These are phyloP conservation scores for Hyles lineata DNA, from an alignment of 2,888 invertebrate species.

Conservation along the genomic window DNA sequence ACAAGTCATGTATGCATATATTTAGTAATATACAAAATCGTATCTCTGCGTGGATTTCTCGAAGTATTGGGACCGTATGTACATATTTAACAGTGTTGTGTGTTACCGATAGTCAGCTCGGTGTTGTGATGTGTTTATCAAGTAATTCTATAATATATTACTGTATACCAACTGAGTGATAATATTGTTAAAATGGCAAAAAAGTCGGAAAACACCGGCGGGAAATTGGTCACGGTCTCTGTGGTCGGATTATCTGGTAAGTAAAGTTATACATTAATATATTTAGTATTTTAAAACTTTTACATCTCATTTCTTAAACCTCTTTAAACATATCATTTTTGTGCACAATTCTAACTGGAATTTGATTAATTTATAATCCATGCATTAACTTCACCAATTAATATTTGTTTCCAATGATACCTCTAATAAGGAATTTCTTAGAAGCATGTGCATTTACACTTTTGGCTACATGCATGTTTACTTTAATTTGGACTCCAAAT, in stretches of 20 bases:
- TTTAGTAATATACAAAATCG: slow-evolving; percentile 10
- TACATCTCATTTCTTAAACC: too few species aligned
- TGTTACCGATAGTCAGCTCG: slow-evolving; percentile 49
- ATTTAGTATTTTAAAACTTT: neutral
- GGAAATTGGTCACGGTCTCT: slow-evolving; percentile 92
- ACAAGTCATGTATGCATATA: neutral
- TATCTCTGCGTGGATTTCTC: slow-evolving; percentile 7
- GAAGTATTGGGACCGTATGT: slow-evolving; percentile 38
- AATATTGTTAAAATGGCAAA: slow-evolving; percentile 86
- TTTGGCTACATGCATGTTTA: too few species aligned
- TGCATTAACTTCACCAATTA: too few species aligned
- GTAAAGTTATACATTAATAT: slow-evolving; percentile 36
- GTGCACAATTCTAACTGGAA: neutral
- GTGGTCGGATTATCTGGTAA: slow-evolving; percentile 94
- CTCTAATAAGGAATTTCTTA: too few species aligned
- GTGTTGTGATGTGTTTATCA: slow-evolving; percentile 76
- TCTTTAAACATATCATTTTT: neutral
- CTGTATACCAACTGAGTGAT: slow-evolving; percentile 61
- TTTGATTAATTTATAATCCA: neutral
- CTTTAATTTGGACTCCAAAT: too few species aligned
- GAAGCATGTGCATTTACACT: too few species aligned
- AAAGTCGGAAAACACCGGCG: slow-evolving; percentile 87
- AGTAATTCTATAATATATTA: slow-evolving; percentile 57
- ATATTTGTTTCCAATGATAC: too few species aligned
- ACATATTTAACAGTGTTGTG: slow-evolving; percentile 47